Evolutionary conservation across 2,113 vertebrate genomes (phyloP).

Genomic region (Thryonomys swinderianus): DNA sequence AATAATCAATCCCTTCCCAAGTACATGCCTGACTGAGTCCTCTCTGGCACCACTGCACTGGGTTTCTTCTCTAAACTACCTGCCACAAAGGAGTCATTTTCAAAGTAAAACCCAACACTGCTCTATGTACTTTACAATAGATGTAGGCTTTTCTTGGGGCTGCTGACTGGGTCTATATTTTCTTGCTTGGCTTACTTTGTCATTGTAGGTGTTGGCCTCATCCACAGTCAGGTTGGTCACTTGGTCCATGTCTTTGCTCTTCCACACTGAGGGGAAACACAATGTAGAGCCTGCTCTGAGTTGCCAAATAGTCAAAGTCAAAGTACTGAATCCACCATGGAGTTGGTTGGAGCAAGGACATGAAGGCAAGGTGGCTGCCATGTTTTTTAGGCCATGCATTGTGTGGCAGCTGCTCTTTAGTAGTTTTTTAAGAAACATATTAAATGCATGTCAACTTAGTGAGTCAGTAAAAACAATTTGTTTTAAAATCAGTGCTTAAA

Average conservation of each 20-base stretch:
- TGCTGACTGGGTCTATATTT: background rate
- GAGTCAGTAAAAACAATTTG: background rate
- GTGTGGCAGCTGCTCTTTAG: background rate
- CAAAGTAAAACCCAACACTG: background rate
- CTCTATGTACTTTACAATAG: background rate
- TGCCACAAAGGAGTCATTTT: background rate
- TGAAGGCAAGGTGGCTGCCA: background rate
- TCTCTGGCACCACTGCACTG: background rate
- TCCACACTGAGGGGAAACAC: background rate
- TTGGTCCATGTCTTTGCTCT: background rate
- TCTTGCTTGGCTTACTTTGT: background rate
- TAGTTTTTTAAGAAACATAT: background rate
- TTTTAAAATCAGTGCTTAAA: background rate
- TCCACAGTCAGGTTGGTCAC: background rate
- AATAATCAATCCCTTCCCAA: background rate
- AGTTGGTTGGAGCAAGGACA: background rate
- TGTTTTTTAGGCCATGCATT: background rate
- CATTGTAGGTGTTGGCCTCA: background rate
- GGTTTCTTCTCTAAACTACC: background rate
- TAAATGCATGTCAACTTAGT: background rate
- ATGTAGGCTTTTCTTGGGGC: background rate
- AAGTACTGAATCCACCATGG: background rate
- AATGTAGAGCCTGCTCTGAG: background rate
- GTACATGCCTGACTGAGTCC: background rate
- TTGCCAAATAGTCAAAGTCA: background rate